These are phyloP conservation scores for Aurelia sp. DNA, from an alignment of 30 jellyfish, hydroid and myxozoan genomes.

Conservation along the genomic window DNA sequence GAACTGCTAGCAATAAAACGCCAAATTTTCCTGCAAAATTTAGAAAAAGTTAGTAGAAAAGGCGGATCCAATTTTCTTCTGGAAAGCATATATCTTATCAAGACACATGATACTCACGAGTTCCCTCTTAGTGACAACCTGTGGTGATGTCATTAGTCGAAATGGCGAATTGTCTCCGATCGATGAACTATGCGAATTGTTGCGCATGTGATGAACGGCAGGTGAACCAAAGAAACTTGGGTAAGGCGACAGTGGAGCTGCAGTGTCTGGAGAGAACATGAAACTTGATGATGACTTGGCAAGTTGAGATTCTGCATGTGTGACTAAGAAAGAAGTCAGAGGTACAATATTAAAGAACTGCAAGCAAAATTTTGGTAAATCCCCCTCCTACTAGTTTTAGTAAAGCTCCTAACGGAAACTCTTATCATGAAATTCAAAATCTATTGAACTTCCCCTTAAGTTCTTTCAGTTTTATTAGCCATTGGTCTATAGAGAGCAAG, in stretches of 20 bases:
- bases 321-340: slow-evolving; percentile 12
- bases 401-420: no score
- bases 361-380: no score
- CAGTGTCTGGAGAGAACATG: slow-evolving; percentile 45
- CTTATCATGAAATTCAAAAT: no score
- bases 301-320: slow-evolving; percentile 26
- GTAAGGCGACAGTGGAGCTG: slow-evolving; percentile 24
- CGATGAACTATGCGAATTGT: slow-evolving; percentile 46
- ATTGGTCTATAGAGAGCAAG: no score
- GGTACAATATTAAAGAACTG: no score
- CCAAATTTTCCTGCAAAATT: no score
- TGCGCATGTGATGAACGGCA: slow-evolving; percentile 28
- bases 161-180: slow-evolving; percentile 57
- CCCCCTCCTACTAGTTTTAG: no score
- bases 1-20: no score
- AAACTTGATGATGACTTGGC: slow-evolving; percentile 43
- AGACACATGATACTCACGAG: slow-evolving; percentile 23
- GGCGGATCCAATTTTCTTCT: not conserved
- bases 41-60: no score
- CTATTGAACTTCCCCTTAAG: no score
- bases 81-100: not conserved
- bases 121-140: slow-evolving; percentile 18
- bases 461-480: no score
- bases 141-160: slow-evolving; percentile 39
- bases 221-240: slow-evolving; percentile 52